Evolutionary conservation across 2,797 vertebrate species (phyloP).

Genomic region (Enteromius thamalakanensis): DNA sequence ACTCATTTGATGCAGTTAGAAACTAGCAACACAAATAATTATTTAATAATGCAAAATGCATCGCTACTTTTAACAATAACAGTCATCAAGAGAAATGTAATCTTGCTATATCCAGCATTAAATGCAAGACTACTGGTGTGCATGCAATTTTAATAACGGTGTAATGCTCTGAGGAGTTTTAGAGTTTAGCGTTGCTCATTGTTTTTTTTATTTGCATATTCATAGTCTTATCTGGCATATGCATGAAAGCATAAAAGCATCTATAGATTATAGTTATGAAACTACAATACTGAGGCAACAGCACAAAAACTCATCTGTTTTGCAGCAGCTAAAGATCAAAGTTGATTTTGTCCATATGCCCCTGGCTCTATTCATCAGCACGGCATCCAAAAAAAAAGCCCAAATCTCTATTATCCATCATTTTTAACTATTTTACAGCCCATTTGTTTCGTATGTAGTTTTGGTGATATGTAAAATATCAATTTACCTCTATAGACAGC

Average conservation of each 20-base stretch:
- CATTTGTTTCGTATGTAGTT: slow-evolving; percentile 8
- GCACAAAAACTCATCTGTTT: slow-evolving; percentile 33
- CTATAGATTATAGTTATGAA: not conserved
- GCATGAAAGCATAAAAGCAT: not conserved
- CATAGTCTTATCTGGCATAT: too few species aligned
- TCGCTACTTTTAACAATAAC: not conserved
- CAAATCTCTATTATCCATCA: not conserved
- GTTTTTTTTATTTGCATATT: slow-evolving; percentile 17
- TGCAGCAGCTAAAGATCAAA: slow-evolving; percentile 34
- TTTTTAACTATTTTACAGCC: not conserved
- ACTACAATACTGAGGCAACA: not conserved
- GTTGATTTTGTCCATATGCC: slow-evolving; percentile 37
- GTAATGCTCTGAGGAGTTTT: not conserved
- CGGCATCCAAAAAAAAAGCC: slow-evolving; percentile 19
- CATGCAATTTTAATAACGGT: slow-evolving; percentile 8
- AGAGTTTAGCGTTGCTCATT: not conserved
- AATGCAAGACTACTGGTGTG: not conserved
- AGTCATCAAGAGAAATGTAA: not conserved
- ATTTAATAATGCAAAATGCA: slow-evolving; percentile 6
- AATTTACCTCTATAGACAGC: not conserved
- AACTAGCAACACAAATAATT: not conserved
- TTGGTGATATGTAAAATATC: slow-evolving; percentile 12
- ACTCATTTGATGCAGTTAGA: not conserved
- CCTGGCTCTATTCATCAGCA: slow-evolving; percentile 9
- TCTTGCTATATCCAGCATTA: slow-evolving; percentile 13